Base-by-base conservation (phyloP, 2,888 invertebrate species). In the Gandaritis pyraliata region DNA sequence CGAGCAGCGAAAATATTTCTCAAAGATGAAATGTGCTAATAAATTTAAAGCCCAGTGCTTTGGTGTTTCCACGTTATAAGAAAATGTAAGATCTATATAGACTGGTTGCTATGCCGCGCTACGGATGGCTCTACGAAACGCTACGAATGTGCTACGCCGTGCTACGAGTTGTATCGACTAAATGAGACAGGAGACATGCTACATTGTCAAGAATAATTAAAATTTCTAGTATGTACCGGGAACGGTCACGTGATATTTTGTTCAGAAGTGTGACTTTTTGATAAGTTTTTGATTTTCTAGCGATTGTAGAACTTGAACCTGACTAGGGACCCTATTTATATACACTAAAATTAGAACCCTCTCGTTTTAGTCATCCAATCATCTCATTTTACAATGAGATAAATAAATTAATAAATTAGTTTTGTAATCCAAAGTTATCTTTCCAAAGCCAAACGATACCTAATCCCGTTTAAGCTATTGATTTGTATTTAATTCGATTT, bases 401-500 rank as follows among this genome's bases (percentile, higher is more conserved):
- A 23, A 23, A 23, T 23, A 23, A 23, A 23, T 1, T 23, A 0
- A 6, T 33, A 33, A 33, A 8, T 8, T 8, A 33, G 33, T 33
- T 33, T 33, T 33, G 33, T 33, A 10, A 41, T 7, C 7, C 49
- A 43, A 50, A 57, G 18, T 46, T 51, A 47, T 30, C 15, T 23
- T 38, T 45, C 23, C 23, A 18, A 36, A 59, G 43, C 49, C 47
- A 48, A 49, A 54, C 49, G 18, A 43, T 15, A 51, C 56, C 53
- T 15, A 36, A 23, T 23, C 46, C 53, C 38, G 51, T 45, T 56
- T 54, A 61, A 45, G 53, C 36, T 56, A 54, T 64, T 61, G 64
- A 59, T 69, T 64, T 50, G 58, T 68, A 57, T 66, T 56, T 60
- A 64, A 64, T 64, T 58, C 50, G 43, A 51, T 61, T 64, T 33